Base-by-base conservation (phyloP, 2,113 vertebrate genomes). In the Blennius ocellaris region DNA sequence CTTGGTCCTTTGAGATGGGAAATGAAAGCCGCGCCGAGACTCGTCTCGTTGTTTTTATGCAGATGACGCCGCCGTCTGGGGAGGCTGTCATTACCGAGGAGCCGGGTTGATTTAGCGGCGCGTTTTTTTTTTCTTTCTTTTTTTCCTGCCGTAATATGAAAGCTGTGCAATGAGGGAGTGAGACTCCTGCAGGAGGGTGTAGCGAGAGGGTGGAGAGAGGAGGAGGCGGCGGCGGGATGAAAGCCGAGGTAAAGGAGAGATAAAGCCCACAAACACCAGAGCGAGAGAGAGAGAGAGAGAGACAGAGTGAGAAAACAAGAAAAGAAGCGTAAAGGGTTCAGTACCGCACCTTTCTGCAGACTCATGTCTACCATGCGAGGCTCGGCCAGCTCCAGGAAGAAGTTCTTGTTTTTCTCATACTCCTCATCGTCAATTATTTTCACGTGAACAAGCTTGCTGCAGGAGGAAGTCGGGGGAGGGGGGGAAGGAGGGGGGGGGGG, bases 381-480 rank as follows among this genome's bases (percentile, higher is more conserved):
- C 93, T 99, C 97, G 90, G 96, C 97, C 94, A 99, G 96, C 94
- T 94, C 96, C 97, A 99, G 95, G 96, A 97, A 99, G 96, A 99
- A 99, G 96, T 96, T 98, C 95, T 99, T 98, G 96, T 99, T 97
- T 95, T 98, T 99, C 95, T 99, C 97, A 93, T 99, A 99, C 91
- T 99, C 98, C 94, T 99, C 98, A 93, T 98, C 98, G 93, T 99
- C 97, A 95, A 99, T 95, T 93, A 99, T 94, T 93, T 98, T 99
- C 95, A 99, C 96, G 92, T 96, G 97, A 95, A 99, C 64, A 90
- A 95, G 94, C 96, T 99, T 99, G 96, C 98, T 99, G 96, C 94
- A 92, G 91, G 76, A 80, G 73, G 69, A 63, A 44, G 1, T 12
- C 50, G 56, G 7, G 47, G 38, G 68, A 74, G 48, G 68, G 48